phyloP scores from a whole-genome alignment of 1,140 invertebrate genomes.

The Papilio polyxenes region DNA sequence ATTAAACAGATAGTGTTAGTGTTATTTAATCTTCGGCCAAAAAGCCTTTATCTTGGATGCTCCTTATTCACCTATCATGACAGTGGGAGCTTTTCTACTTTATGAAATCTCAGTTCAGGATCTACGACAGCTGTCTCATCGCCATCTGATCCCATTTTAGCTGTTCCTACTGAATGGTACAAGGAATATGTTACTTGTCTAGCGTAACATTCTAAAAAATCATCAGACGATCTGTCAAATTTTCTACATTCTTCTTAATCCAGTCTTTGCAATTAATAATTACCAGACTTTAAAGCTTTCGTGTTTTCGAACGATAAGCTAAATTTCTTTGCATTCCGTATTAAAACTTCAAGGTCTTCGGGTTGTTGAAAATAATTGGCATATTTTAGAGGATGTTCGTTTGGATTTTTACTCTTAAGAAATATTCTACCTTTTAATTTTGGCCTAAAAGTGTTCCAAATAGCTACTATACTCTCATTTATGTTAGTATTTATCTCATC shows the following conservation, averaged over 20 bases:
- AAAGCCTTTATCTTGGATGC: slow-evolving; percentile 83
- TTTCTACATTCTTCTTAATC: slow-evolving; percentile 69
- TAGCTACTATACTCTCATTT: slow-evolving; percentile 85
- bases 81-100: slow-evolving; percentile 84
- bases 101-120: slow-evolving; percentile 83
- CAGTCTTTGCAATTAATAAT: slow-evolving; percentile 63
- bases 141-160: slow-evolving; percentile 87
- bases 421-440: slow-evolving; percentile 82
- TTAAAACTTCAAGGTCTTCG: slow-evolving; percentile 79
- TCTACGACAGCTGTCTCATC: slow-evolving; percentile 86
- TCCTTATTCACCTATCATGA: slow-evolving; percentile 87
- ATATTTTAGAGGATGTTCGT: slow-evolving; percentile 83
- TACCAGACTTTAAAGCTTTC: slow-evolving; percentile 67
- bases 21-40: slow-evolving; percentile 44
- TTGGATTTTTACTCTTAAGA: slow-evolving; percentile 82
- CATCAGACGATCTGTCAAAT: slow-evolving; percentile 69
- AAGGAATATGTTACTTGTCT: slow-evolving; percentile 76
- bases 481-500: too few relatives aligned
- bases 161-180: slow-evolving; percentile 85
- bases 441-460: slow-evolving; percentile 87
- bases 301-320: slow-evolving; percentile 78
- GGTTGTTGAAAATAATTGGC: slow-evolving; percentile 84
- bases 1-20: too few relatives aligned
- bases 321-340: slow-evolving; percentile 80
- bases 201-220: slow-evolving; percentile 79